Conservation (phyloP, 2,113 vertebrate genomes). For the Rhombomys opimus region DNA sequence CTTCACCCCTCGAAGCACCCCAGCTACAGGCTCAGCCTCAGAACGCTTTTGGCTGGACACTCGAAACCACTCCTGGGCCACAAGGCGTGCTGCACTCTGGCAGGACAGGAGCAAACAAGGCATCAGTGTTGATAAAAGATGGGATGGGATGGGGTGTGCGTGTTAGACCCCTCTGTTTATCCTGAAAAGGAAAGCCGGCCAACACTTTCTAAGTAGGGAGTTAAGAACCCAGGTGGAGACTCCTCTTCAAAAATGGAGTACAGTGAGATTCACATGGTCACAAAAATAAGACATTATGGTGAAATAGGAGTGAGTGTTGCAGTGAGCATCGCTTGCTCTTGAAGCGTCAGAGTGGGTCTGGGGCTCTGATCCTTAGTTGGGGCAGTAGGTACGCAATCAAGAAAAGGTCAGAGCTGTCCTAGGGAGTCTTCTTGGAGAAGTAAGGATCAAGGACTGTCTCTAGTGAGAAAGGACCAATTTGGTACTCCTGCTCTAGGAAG, state of each 20-base stretch:
- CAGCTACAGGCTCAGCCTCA: conserved; percentile 85
- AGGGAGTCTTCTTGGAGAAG: neutral
- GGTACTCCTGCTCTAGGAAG: neutral
- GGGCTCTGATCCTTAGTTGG: neutral
- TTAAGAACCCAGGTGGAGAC: neutral
- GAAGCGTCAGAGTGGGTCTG: neutral
- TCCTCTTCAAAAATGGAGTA: neutral
- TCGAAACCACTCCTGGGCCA: conserved; percentile 96
- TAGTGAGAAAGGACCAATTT: neutral
- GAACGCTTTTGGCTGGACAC: conserved; percentile 95
- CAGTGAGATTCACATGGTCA: neutral
- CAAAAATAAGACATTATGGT: neutral
- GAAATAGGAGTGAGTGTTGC: neutral
- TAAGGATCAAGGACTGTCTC: neutral
- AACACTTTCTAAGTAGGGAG: neutral
- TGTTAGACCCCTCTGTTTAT: neutral
- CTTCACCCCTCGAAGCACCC: conserved; percentile 91
- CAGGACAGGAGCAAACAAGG: neutral
- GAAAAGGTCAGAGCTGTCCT: neutral
- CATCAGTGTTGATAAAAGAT: neutral
- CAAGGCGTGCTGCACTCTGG: conserved; percentile 85
- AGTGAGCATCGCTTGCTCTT: neutral
- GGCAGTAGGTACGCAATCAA: neutral
- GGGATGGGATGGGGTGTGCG: accelerated
- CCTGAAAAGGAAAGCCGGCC: neutral